Base-by-base conservation (phyloP, 37 sponge, comb jelly and placozoan species). In the Oopsacas minuta region DNA sequence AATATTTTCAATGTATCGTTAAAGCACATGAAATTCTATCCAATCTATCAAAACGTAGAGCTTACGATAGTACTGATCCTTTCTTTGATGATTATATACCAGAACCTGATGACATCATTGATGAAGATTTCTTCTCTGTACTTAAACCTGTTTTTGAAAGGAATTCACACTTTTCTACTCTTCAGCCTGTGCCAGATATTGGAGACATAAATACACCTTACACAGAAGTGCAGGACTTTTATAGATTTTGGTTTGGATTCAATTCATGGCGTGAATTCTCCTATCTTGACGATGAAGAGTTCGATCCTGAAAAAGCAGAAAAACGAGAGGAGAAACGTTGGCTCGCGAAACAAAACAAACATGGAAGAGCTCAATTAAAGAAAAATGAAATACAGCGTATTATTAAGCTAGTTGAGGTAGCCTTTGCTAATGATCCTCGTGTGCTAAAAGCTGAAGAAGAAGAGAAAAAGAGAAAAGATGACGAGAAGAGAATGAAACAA, bases 251-350 rank as follows among this genome's bases (percentile, higher is more conserved):
- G 99, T 93, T 35, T 52, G 82, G 86, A n/a, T 95, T 97, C 85
- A 88, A 91, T 23, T 91, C 94, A 23, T 97, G 99, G 99, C 88
- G 99, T 52, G 99, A 97, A 38, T 97, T 93, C 38, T 97, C 99
- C 0, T 97, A 93, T 51, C 85, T 91, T 0, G 99, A 97, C 83
- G 91, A 97, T 53, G 95, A 97, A 81, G 75, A 61, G 1, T 25
- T n/a, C 20, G 91, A 92, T 30, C 75, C 82, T 12, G 92, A 94
- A 52, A 97, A 95, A 39, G 99, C 93, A 37, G 95, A 97, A 83
- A 85, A 86, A 82, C 93, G 96, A 39, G 96, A 97, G 75, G 99
- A 97, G 86, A 86, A 92, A 49, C 83, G 94, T 0, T 97, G 94
- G 91, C 53, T 94, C 81, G 99, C 94, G 85, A 93, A 93, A 85